phyloP scores from a whole-genome alignment of 2,113 vertebrate genomes.

The Hirundichthys speculiger region DNA sequence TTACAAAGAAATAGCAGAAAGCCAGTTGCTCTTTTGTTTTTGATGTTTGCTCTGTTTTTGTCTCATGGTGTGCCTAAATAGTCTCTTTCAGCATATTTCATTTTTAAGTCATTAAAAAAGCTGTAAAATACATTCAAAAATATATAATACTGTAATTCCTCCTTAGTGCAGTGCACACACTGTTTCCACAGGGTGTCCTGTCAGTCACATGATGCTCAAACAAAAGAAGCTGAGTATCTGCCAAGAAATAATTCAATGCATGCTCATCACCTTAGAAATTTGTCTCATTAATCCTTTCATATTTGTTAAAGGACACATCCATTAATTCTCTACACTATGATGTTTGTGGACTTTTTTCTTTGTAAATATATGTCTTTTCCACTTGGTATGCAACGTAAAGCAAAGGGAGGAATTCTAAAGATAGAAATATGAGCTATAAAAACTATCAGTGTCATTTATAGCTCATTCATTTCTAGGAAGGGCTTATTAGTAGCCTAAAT shows the following conservation, averaged over 20 bases:
- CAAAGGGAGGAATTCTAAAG: conserved; percentile 11
- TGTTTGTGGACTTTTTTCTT: conserved; percentile 16
- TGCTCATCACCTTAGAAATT: conserved; percentile 36
- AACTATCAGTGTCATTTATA: conserved; percentile 15
- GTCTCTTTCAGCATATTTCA: too few relatives aligned
- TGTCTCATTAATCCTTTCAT: conserved; percentile 32
- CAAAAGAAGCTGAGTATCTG: conserved; percentile 29
- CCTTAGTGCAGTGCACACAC: conserved; percentile 6
- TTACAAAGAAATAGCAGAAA: too few relatives aligned
- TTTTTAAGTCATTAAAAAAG: too few relatives aligned
- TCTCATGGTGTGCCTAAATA: too few relatives aligned
- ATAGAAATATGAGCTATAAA: conserved; percentile 26
- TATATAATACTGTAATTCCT: not conserved
- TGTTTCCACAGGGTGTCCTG: too few relatives aligned
- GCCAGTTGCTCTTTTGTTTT: too few relatives aligned
- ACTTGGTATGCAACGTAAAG: not conserved
- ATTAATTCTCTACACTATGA: conserved; percentile 28
- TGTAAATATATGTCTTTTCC: conserved; percentile 3
- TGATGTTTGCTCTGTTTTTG: too few relatives aligned
- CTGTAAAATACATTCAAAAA: too few relatives aligned
- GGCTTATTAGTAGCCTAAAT: conserved; percentile 29
- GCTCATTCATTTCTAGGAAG: conserved; percentile 11
- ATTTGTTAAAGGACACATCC: conserved; percentile 11
- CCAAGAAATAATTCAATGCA: conserved; percentile 52
- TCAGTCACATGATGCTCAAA: conserved; percentile 28